These are phyloP conservation scores for Agrypnia vestita DNA, from an alignment of 1,140 invertebrate species.

Conservation along the genomic window DNA sequence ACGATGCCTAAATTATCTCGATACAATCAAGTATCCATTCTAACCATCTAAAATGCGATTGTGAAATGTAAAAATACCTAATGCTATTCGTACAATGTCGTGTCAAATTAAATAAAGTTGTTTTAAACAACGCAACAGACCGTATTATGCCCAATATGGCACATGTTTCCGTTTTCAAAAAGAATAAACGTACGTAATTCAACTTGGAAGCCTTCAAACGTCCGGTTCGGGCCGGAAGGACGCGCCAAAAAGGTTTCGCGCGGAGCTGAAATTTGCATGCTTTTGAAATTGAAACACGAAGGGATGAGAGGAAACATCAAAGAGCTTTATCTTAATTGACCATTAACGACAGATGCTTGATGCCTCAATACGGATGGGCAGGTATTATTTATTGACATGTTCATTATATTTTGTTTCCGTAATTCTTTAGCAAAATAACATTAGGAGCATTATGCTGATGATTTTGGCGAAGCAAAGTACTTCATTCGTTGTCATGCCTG, in stretches of 20 bases:
- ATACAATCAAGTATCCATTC: no score
- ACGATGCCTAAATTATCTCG: no score
- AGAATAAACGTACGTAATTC: conserved; percentile 18
- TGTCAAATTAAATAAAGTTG: conserved; percentile 25
- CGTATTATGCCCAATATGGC: conserved; percentile 23
- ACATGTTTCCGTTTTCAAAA: conserved; percentile 13
- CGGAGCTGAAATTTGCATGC: conserved; percentile 29
- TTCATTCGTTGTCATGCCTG: no score
- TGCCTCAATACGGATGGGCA: not conserved
- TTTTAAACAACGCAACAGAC: not conserved
- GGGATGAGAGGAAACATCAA: not conserved
- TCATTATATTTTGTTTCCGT: no score
- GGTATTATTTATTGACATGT: conserved; percentile 6
- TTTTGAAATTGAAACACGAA: conserved; percentile 24
- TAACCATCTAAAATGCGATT: no score
- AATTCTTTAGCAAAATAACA: no score
- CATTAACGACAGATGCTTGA: conserved; percentile 29
- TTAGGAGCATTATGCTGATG: no score
- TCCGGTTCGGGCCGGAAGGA: conserved; percentile 22
- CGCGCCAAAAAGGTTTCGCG: conserved; percentile 34
- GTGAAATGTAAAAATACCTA: no score
- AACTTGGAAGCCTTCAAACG: conserved; percentile 28
- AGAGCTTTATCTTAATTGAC: conserved; percentile 22
- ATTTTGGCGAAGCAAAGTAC: no score
- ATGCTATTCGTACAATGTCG: conserved; percentile 1